Conservation (phyloP, 2,888 invertebrate genomes). For the Meghimatium bilineatum region DNA sequence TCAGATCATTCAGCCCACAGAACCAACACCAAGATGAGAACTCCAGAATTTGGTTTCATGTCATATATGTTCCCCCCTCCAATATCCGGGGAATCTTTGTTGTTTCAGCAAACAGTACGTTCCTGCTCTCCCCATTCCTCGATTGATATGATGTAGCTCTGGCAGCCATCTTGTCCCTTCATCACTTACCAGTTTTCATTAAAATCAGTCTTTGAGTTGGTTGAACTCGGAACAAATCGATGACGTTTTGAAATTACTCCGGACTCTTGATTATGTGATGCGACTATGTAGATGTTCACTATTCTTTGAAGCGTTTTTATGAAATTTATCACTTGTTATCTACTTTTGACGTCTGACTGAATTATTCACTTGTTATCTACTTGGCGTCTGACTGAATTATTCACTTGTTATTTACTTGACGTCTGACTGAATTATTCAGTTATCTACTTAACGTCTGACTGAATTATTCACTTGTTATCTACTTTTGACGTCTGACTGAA, state of each 20-base stretch:
- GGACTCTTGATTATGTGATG: background rate
- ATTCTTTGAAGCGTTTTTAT: too few species aligned
- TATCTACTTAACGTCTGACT: too few species aligned
- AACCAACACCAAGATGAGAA: background rate
- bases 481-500: too few species aligned
- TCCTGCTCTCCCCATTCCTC: background rate
- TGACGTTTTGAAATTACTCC: background rate
- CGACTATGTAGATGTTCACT: background rate
- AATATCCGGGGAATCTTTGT: conserved; percentile 14
- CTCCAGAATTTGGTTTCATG: background rate
- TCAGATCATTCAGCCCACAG: background rate
- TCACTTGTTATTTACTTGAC: too few species aligned
- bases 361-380: too few species aligned
- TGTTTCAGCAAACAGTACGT: conserved; percentile 23
- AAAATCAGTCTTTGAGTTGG: background rate
- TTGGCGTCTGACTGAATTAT: too few species aligned
- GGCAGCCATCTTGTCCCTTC: background rate
- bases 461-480: too few species aligned
- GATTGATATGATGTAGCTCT: background rate
- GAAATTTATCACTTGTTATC: too few species aligned
- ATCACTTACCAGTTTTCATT: conserved; percentile 3
- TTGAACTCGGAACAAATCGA: background rate
- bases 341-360: too few species aligned
- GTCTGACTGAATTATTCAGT: too few species aligned
- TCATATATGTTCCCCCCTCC: background rate